Percentiles rank a stretch among this genome's conserved stretches.
phyloP scores from a whole-genome alignment of 1,140 invertebrate species.

The Neodiprion lecontei region DNA sequence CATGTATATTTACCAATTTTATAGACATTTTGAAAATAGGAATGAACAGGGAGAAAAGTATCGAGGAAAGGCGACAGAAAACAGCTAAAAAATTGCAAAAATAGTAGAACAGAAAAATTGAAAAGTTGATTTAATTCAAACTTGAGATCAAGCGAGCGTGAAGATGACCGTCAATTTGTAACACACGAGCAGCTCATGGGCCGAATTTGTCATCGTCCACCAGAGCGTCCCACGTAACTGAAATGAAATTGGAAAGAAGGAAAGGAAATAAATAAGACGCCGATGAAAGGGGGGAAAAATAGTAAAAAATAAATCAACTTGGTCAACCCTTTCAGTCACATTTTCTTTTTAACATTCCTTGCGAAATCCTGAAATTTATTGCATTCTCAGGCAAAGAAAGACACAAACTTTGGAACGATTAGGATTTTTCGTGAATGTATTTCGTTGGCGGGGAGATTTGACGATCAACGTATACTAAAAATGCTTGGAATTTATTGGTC shows the following conservation, averaged over 20 bases:
- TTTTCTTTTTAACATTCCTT: background rate
- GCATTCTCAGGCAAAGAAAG: background rate
- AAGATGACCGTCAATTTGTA: constrained; percentile 3
- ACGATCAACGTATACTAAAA: too few relatives aligned
- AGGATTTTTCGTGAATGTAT: background rate
- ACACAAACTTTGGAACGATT: background rate
- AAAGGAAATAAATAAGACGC: background rate
- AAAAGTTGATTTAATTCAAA: too few relatives aligned
- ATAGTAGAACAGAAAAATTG: too few relatives aligned
- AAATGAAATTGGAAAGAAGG: background rate
- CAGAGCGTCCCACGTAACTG: background rate
- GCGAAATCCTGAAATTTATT: background rate
- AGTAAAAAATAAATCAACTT: background rate
- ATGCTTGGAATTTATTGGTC: too few relatives aligned
- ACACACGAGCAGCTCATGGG: background rate
- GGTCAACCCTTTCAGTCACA: background rate
- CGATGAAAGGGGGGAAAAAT: background rate
- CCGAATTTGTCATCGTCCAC: constrained; percentile 3
- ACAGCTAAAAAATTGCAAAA: too few relatives aligned
- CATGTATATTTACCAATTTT: too few relatives aligned
- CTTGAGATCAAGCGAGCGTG: too few relatives aligned
- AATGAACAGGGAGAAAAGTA: too few relatives aligned
- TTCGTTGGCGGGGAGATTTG: background rate
- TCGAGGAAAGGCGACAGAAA: too few relatives aligned
- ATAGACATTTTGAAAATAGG: too few relatives aligned